phyloP scores from a whole-genome alignment of 2,888 invertebrate genomes.

The Caenorhabditis angaria region DNA sequence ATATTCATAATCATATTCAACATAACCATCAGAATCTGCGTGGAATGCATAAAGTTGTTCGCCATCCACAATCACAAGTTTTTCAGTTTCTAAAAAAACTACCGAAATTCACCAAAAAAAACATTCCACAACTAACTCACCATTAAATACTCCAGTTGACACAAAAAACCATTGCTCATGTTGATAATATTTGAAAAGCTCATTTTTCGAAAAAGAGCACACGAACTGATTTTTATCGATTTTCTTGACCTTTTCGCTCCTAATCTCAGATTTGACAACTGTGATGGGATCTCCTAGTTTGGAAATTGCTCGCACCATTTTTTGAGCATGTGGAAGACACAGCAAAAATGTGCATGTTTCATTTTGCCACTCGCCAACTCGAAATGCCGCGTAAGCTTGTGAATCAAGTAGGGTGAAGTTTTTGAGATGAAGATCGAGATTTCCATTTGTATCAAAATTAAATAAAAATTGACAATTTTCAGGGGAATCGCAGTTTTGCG shows the following conservation, averaged over 20 bases:
- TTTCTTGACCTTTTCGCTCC: background rate
- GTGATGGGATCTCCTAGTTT: background rate
- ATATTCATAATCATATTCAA: no score
- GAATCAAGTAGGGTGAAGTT: conserved; percentile 27
- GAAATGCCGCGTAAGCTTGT: conserved; percentile 23
- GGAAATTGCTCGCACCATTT: background rate
- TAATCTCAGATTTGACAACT: background rate
- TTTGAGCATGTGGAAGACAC: background rate
- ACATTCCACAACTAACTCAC: background rate
- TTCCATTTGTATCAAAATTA: conserved; percentile 22
- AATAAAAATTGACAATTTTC: no score
- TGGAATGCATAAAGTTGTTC: no score
- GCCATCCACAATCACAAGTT: no score
- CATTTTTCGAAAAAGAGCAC: background rate
- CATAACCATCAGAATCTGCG: no score
- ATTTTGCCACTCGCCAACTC: background rate
- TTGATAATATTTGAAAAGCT: background rate
- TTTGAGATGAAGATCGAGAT: conserved; percentile 20
- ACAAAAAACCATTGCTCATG: background rate
- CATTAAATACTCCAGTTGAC: background rate
- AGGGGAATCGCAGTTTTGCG: no score
- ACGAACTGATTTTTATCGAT: background rate
- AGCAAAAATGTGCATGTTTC: background rate
- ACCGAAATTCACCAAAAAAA: no score
- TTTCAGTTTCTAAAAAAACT: no score